These are phyloP conservation scores for Nebria ingens DNA, from an alignment of 1,140 invertebrate genomes.

Conservation along the genomic window DNA sequence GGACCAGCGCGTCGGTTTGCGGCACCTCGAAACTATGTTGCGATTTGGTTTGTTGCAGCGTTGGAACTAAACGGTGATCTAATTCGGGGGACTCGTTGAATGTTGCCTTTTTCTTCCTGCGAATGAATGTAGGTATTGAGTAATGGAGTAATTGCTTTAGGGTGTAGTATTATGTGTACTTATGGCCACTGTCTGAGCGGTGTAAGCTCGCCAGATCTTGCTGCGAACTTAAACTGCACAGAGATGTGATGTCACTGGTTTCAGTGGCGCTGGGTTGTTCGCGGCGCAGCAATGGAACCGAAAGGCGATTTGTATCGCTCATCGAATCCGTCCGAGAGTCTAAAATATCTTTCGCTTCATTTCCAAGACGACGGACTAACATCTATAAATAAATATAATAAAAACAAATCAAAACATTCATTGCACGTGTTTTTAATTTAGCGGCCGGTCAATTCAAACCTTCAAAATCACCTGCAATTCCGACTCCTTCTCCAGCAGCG, in stretches of 20 bases:
- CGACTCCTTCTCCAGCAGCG: conserved; percentile 66
- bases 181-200: conserved; percentile 38
- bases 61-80: background rate
- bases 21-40: conserved; percentile 2
- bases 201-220: conserved; percentile 40
- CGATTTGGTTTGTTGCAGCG: conserved; percentile 12
- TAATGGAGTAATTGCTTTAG: too few species aligned
- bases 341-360: conserved; percentile 36
- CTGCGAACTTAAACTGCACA: conserved; percentile 45
- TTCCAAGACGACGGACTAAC: conserved; percentile 45
- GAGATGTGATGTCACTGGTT: conserved; percentile 46
- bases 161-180: too few species aligned
- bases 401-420: background rate
- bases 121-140: too few species aligned
- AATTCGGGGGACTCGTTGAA: conserved; percentile 19
- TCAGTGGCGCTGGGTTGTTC: conserved; percentile 35
- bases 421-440: background rate
- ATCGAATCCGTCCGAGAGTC: conserved; percentile 27
- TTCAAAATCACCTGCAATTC: conserved; percentile 57
- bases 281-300: conserved; percentile 29
- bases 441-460: background rate
- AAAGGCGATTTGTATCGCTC: conserved; percentile 29
- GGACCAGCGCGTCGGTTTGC: conserved; percentile 8
- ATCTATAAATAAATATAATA: conserved; percentile 32
- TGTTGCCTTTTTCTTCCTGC: conserved; percentile 18